These are phyloP conservation scores for Emmelina monodactyla DNA, from an alignment of 2,888 invertebrate genomes.

Conservation along the genomic window DNA sequence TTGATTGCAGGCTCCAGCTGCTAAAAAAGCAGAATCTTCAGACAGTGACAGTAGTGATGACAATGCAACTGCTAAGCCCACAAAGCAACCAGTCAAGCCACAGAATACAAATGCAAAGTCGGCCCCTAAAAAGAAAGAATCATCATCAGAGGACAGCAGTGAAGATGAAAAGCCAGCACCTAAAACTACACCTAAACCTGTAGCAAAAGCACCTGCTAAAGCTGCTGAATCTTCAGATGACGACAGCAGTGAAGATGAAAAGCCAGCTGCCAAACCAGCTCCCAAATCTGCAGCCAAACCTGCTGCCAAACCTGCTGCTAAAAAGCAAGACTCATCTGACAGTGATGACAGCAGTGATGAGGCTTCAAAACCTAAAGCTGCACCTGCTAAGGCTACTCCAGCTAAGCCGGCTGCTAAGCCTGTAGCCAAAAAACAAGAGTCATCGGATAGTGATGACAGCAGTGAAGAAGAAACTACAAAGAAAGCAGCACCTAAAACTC, in stretches of 20 bases:
- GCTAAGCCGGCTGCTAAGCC: constrained; percentile 18
- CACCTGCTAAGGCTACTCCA: constrained; percentile 16
- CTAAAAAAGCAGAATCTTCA: constrained; percentile 38
- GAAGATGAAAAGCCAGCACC: constrained; percentile 24
- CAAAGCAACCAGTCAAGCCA: constrained; percentile 19
- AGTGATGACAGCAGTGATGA: constrained; percentile 31
- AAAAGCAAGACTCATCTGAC: constrained; percentile 30
- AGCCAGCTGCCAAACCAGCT: constrained; percentile 17
- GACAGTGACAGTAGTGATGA: constrained; percentile 38
- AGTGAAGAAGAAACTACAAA: constrained; percentile 28
- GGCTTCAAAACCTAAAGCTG: constrained; percentile 21
- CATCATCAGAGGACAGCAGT: constrained; percentile 32
- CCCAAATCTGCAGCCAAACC: constrained; percentile 18
- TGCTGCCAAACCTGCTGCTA: constrained; percentile 10
- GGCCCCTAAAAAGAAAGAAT: constrained; percentile 21
- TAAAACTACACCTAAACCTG: constrained; percentile 15
- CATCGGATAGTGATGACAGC: constrained; percentile 36
- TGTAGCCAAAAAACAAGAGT: constrained; percentile 19
- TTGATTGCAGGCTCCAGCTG: constrained; percentile 18
- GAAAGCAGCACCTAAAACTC: constrained; percentile 18
- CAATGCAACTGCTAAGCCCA: constrained; percentile 27
- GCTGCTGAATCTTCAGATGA: constrained; percentile 32
- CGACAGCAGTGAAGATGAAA: constrained; percentile 33
- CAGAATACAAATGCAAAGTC: constrained; percentile 12
- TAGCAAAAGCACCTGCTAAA: constrained; percentile 10